Base-by-base conservation (phyloP, 2,113 vertebrate species). In the Elephantulus edwardii region DNA sequence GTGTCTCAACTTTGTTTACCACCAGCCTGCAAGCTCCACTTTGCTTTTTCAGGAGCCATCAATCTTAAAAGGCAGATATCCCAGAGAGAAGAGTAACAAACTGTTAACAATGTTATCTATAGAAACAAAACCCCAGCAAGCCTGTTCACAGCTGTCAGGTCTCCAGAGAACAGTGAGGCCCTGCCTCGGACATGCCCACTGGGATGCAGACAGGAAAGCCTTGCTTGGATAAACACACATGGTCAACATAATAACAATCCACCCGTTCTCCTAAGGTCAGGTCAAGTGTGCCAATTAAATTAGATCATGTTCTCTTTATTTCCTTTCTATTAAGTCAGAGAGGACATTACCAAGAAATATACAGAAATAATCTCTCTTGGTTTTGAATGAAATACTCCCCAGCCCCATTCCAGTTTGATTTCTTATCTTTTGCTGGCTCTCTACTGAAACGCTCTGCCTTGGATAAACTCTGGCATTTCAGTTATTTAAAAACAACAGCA, bases 281-380 rank as follows among this genome's bases (percentile, higher is more conserved):
- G 68, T 72, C 5, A 96, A 86, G 14, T 60, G 58, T 56, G 90
- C 78, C 94, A 96, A 83, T n/a, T n/a, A 94, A 96, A 60, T 95
- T 50, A 92, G 78, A 78, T 94, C 77, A 86, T 80, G 70, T 91
- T 94, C 95, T 95, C 78, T 87, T 95, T 42, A 89, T 86, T 92
- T 85, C 84, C 66, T 74, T 86, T 91, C 86, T 48, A 52, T 88
- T 86, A 90, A 76, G 82, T 64, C 77, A 89, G 28, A 89, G 94
- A 95, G n/a, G 72, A 84, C 77, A 96, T 91, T 92, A 94, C 82
- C 40, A 50, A 79, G 35, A 95, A 86, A 83, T 33, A 54, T 70
- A 83, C 2, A 8, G 89, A 72, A 81, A 85, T 76, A 83, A 90
- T 95, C 92, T 85, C 90, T 90, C 94, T 92, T 92, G 82, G 89